Evolutionary conservation across 2,888 invertebrate species (phyloP), one percentile per base, ranked within the genome.

Genomic region (Teleiodes luculella): DNA sequence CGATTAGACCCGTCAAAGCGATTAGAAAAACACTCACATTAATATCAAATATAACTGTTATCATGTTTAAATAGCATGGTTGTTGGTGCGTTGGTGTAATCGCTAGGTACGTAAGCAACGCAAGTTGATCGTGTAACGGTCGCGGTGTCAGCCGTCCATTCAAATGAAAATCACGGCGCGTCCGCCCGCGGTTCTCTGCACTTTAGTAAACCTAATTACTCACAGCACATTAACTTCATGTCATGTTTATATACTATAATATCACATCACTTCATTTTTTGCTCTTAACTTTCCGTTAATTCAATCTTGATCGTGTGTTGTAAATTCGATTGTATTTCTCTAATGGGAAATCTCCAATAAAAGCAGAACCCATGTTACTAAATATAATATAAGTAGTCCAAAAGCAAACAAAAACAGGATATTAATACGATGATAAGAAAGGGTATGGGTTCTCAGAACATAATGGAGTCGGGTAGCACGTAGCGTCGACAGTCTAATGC

Each of bases 91-190:
- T 67, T 62, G 61, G 64, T 65, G 63, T 70, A 68, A 73, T 67
- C 63, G 59, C 59, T 57, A 54, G 59, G 63, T 64, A 63, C 69
- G 37, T 16, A 16, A 16, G 18, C 37, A 37, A 18, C 66, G 31
- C 14, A 18, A 24, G 72, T 70, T 70, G 74, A 73, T 72, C 74
- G 65, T 66, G 64, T 83, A 85, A 83, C 82, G 83, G 84, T 72
- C 60, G 60, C 59, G 53, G 63, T 73, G 78, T 76, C 77, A 75
- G 63, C 58, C 72, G 79, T 76, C 78, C 63, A 64, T 75, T 76
- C 68, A 66, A 70, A 78, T 80, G 68, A 79, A 71, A 74, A 76
- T 77, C 70, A 74, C 60, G 63, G 60, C 66, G 66, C 67, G 67
- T 64, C 71, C 66, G 67, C 64, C 73, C 75, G 74, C 68, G 76